Evolutionary conservation across 2,113 vertebrate species (phyloP), one percentile per base, ranked within the genome.

Genomic region (Cottus gobio): DNA sequence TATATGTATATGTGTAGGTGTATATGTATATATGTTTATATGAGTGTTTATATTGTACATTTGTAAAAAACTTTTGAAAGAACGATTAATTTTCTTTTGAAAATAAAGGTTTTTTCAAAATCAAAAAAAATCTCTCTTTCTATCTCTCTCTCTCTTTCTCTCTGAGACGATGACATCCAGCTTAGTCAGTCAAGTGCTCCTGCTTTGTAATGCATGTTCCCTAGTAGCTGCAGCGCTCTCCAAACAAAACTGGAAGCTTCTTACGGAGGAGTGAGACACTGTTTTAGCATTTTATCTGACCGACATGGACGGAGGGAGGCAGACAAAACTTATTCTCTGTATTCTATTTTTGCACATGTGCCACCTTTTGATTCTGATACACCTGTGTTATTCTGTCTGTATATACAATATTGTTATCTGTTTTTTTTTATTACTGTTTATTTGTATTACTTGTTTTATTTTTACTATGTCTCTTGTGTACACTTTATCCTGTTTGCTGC

Each of bases 131-230:
- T 44, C 75, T 81, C 85, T 79, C 85, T 82, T 76, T 84, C 81
- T 20, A 28, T 31, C 65, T 39, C 52, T 60, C 71, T 68, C 79
- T 73, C 50, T 13, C 71, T 60, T 73, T 68, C 44, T 18, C 77
- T 56, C 76, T 78, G 82, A 82, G 82, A 91, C 18, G 89, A 91
- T 93, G 92, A 93, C 90, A 92, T 87, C 75, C 34, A 82, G 88
- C 90, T 94, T 89, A 89, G 92, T 88, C 87, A 86, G 68, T 92
- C 82, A 91, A 93, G 91, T 89, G 86, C 68, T 63, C 63, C 64
- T 12, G 71, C 87, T 92, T 92, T 93, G 89, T 89, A 80, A 79
- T 13, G 54, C 90, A 77, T 85, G 80, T 86, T 70, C 68, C 15
- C 73, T 72, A 63, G 68, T 85, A 83, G 85, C 79, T 52, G 63